Evolutionary conservation across 2,888 invertebrate genomes (phyloP), one percentile per base, ranked within the genome.

Genomic region (Pasiphila rectangulata): DNA sequence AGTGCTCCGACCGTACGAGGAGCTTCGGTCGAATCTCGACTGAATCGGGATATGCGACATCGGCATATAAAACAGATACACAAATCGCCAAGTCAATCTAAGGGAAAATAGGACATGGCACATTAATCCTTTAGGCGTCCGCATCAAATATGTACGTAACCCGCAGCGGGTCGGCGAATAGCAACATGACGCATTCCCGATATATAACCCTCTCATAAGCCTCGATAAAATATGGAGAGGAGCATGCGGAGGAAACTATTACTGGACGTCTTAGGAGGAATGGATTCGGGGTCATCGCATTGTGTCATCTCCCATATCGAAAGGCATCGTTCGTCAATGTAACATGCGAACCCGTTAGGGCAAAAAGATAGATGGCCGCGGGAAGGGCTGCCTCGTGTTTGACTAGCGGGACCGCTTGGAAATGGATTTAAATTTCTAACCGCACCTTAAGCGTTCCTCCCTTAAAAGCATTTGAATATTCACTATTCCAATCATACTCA

Each of bases 211-310:
- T 79, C 76, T 79, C 81, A 81, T 79, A 79, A 78, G 73, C 69
- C 56, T 65, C 71, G 76, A 78, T 80, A 78, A 81, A 77, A 82
- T 82, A 81, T 82, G 77, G 75, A 76, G 72, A 79, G 73, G 64
- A 69, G 69, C 69, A 69, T 71, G 71, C n/a, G n/a, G 67, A 64
- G 68, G 72, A 78, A 79, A 79, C 79, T 79, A 79, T 79, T 80
- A 80, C 76, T 59, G 54, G 36, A 67, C 71, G 64, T 66, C 73
- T 72, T 67, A 67, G 66, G 60, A 67, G 72, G 74, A 79, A 79
- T 76, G 73, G 79, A 76, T 78, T 73, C 68, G 76, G 82, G 84
- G 81, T 78, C 82, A 83, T 82, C 81, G 75, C 74, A 76, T 82
- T 82, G 84, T 80, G 80, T 81, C 85, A 79, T 81, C 79, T 78